Evolutionary conservation across 1,140 invertebrate genomes (phyloP), one percentile per base, ranked within the genome.

Genomic region (Rhysida immarginata): DNA sequence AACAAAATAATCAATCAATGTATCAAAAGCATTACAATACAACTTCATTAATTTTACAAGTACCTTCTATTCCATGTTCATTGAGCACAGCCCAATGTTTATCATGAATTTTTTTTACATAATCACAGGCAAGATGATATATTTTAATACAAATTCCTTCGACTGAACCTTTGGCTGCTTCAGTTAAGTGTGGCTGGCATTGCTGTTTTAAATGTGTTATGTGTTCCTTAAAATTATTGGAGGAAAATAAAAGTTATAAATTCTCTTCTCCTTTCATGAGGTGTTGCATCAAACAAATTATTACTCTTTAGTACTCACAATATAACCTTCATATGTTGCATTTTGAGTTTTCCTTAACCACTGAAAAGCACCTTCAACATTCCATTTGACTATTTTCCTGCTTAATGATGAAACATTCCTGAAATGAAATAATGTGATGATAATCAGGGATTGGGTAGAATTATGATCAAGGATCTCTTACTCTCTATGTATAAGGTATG

Each of bases 341-440:
- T 90, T 92, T n/a, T 92, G 82, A 14, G 90, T 95, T 66, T 85
- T 80, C 66, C 92, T 77, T 25, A 98, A 68, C 93, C 93, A 97
- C 60, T 87, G 84, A 71, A 97, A 96, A 1, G 91, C 96, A 63
- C 96, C 93, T 67, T 96, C 93, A 0, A 90, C 92, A 75, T 96
- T 95, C 93, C 93, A 97, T 70, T 96, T 96, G 0, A 98, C 92
- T 3, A 96, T 85, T 74, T 96, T 97, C 58, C 94, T 76, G 65
- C 90, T 93, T 66, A 96, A 91, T 0, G 89, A 79, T n/a, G 88
- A 84, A 0, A 88, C 85, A 68, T 87, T 87, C 60, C 87, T 79
- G 51, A 8, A 58, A 59, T 42, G 63, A 58, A 63, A 44, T 14
- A 49, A 26, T 24, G 2, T 43, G 23, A 24, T 21, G 20, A 23